Evolutionary conservation across 2,888 invertebrate genomes (phyloP).

Genomic region (Resseliella maxima): DNA sequence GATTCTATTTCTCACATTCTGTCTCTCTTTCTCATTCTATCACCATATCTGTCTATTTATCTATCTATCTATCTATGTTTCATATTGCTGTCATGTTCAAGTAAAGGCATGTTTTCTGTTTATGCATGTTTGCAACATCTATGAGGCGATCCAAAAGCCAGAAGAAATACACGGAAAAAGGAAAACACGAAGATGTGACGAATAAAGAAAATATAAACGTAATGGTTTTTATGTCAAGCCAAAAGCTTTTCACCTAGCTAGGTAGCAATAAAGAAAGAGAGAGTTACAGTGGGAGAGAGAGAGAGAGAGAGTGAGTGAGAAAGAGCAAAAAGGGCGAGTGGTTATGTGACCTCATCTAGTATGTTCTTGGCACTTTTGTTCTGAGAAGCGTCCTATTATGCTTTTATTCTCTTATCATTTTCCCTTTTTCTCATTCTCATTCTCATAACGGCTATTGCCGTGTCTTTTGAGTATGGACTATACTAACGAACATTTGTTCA

Average conservation of each 20-base stretch:
- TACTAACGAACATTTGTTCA: not conserved
- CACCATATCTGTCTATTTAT: no score
- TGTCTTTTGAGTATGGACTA: not conserved
- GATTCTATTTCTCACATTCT: no score
- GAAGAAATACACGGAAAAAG: no score
- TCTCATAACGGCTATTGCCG: not conserved
- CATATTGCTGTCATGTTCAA: not conserved
- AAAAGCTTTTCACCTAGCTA: not conserved
- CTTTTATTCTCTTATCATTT: not conserved
- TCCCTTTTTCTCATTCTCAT: not conserved
- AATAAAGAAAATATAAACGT: constrained; percentile 7
- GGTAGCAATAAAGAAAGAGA: no score
- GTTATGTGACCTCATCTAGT: constrained; percentile 7
- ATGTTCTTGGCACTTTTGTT: not conserved
- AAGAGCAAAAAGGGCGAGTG: not conserved
- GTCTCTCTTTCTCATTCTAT: not conserved
- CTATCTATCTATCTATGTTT: not conserved
- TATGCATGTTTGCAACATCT: no score
- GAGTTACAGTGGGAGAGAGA: no score
- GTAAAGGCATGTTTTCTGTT: not conserved
- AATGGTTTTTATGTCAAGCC: not conserved
- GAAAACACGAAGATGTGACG: not conserved
- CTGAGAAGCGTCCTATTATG: not conserved
- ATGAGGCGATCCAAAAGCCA: no score
- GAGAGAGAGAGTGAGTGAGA: no score